Evolutionary conservation across 2,888 invertebrate genomes (phyloP).

Genomic region (Drosophila kambysellisi): DNA sequence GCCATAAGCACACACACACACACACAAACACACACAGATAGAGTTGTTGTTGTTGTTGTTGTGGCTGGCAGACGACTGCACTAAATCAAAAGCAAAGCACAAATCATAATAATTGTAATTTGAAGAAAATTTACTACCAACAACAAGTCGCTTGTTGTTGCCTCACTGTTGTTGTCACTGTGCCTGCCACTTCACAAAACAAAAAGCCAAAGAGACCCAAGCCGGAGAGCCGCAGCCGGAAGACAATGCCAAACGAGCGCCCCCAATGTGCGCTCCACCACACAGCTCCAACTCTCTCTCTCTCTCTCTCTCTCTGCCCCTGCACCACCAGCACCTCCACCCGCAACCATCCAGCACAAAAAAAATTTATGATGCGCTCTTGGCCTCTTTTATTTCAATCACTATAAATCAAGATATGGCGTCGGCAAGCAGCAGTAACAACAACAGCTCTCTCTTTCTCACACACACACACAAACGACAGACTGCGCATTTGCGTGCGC

Average conservation of each 20-base stretch:
- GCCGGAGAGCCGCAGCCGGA: constrained; percentile 58
- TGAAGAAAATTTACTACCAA: constrained; percentile 81
- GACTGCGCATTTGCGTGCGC: constrained; percentile 73
- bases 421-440: constrained; percentile 51
- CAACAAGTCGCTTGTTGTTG: constrained; percentile 46
- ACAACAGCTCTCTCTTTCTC: constrained; percentile 14
- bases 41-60: constrained; percentile 24
- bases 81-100: constrained; percentile 77
- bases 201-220: constrained; percentile 60
- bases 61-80: constrained; percentile 54
- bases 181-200: constrained; percentile 69
- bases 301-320: neutral
- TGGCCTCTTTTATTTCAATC: constrained; percentile 82
- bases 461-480: constrained; percentile 26
- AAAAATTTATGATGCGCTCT: constrained; percentile 81
- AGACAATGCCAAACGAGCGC: constrained; percentile 76
- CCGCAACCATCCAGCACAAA: constrained; percentile 26
- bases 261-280: constrained; percentile 28
- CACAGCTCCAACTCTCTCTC: constrained; percentile 13
- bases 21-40: constrained; percentile 7
- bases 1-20: constrained; percentile 36
- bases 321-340: neutral
- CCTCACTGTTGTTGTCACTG: constrained; percentile 56
- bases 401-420: constrained; percentile 81
- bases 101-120: constrained; percentile 81